These are phyloP conservation scores for Epizoanthus stellaris DNA, from an alignment of 92 coral and sea anemone species.

Conservation along the genomic window DNA sequence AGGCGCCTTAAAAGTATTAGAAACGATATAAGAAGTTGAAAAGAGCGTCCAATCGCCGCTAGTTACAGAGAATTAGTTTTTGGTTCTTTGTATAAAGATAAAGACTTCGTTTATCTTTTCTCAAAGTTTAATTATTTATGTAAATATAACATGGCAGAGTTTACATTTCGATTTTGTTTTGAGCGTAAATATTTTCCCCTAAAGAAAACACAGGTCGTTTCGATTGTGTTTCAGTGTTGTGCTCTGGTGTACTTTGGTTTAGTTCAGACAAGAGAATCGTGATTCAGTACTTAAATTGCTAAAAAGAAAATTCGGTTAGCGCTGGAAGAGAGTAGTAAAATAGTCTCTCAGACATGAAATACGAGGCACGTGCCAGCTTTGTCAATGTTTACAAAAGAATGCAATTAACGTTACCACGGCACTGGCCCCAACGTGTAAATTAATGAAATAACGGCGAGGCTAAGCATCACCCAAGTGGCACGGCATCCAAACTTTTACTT, in stretches of 20 bases:
- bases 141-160: conserved; percentile 73
- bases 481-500: neutral
- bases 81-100: conserved; percentile 63
- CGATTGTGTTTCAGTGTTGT: neutral
- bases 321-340: neutral
- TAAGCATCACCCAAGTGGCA: neutral
- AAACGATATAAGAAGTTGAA: neutral
- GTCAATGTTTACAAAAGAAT: conserved; percentile 77
- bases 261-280: neutral
- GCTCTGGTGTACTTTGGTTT: no score
- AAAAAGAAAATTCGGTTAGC: conserved; percentile 32
- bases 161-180: conserved; percentile 50
- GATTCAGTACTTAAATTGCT: neutral
- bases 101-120: conserved; percentile 76
- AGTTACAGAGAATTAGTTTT: conserved; percentile 42
- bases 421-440: conserved; percentile 47
- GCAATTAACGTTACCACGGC: conserved; percentile 64
- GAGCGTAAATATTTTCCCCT: conserved; percentile 39
- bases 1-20: conserved; percentile 14
- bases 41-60: conserved; percentile 18
- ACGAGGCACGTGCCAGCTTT: conserved; percentile 78
- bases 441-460: conserved; percentile 22
- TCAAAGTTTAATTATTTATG: conserved; percentile 80
- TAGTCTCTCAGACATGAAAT: conserved; percentile 7
- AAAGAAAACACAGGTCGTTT: conserved; percentile 18